Evolutionary conservation across 2,113 vertebrate genomes (phyloP).

Genomic region (Calypte anna): DNA sequence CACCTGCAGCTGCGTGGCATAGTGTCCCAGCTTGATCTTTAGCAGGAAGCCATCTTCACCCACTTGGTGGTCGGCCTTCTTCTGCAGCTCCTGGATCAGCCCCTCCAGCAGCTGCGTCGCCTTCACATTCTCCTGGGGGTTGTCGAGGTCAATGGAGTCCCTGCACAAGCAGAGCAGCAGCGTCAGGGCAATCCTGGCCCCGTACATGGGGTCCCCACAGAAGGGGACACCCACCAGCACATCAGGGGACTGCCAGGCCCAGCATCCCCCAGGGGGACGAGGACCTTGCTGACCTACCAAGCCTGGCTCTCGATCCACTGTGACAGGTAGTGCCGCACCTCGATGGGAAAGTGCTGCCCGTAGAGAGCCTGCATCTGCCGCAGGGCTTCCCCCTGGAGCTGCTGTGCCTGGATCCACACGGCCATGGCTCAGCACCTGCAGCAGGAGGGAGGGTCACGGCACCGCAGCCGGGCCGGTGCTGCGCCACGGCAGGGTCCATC

Average conservation of each 20-base stretch:
- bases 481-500: accelerated
- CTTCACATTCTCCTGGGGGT: conserved; percentile 92
- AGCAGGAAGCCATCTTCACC: conserved; percentile 96
- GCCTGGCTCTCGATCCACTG: conserved; percentile 96
- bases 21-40: conserved; percentile 98
- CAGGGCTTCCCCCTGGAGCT: conserved; percentile 95
- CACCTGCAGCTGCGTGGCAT: conserved; percentile 94
- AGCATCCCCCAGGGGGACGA: accelerated
- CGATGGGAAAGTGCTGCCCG: conserved; percentile 96
- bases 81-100: conserved; percentile 96
- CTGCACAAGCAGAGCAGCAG: neutral
- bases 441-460: neutral
- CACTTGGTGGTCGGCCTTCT: conserved; percentile 96
- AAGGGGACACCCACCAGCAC: accelerated
- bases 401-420: conserved; percentile 98
- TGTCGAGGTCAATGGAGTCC: conserved; percentile 93
- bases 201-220: accelerated
- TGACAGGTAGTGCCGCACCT: conserved; percentile 96
- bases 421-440: conserved; percentile 89
- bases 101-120: conserved; percentile 89
- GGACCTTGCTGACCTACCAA: conserved; percentile 79
- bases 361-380: conserved; percentile 98
- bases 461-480: accelerated
- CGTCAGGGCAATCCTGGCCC: neutral
- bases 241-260: accelerated